A percentile compares a stretch with the other conserved stretches of the same genome.
Evolutionary conservation across 1,140 invertebrate species (phyloP).

Genomic region (Platyscapa corneri): DNA sequence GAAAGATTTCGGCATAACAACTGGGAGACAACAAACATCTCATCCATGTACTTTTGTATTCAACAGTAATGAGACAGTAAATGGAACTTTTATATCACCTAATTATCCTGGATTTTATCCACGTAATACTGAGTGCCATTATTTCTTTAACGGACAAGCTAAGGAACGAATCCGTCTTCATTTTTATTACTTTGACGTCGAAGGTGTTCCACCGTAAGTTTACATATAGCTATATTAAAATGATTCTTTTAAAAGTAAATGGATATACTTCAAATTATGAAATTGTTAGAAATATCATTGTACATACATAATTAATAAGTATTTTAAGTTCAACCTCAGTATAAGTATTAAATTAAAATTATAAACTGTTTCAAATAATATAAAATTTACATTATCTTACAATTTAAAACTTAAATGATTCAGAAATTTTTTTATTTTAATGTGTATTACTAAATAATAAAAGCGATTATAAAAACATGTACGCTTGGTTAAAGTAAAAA

Average conservation of each 20-base stretch:
- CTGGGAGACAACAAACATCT: slow-evolving; percentile 82
- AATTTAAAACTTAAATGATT: no score
- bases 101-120: slow-evolving; percentile 96
- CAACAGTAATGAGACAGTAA: slow-evolving; percentile 84
- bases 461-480: no score
- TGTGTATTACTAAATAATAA: no score
- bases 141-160: slow-evolving; percentile 90
- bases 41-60: slow-evolving; percentile 89
- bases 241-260: not conserved
- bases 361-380: no score
- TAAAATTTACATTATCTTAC: no score
- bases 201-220: slow-evolving; percentile 91
- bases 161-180: slow-evolving; percentile 89
- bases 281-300: no score
- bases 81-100: slow-evolving; percentile 91
- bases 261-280: no score
- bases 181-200: slow-evolving; percentile 93
- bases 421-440: no score
- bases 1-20: slow-evolving; percentile 86
- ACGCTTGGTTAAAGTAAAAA: no score
- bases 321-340: no score
- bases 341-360: no score
- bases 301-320: no score
- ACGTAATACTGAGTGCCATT: slow-evolving; percentile 94
- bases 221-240: not conserved